Evolutionary conservation across 2,113 vertebrate species (phyloP).

Genomic region (Lophochroa leadbeateri): DNA sequence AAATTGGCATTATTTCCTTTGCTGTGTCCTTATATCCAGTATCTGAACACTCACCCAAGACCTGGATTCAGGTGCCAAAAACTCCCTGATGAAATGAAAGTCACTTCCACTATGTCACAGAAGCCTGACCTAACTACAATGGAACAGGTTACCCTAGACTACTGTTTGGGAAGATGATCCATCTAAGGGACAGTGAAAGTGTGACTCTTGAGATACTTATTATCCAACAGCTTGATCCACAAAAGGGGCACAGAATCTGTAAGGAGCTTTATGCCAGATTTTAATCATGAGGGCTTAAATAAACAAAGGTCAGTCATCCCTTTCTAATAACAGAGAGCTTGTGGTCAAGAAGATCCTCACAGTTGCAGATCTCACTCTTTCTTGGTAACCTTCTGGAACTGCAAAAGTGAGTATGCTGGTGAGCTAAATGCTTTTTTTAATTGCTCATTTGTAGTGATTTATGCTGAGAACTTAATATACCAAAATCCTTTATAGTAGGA

Average conservation of each 20-base stretch:
- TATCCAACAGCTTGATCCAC: not conserved
- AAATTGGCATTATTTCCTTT: constrained; percentile 2
- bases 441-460: not conserved
- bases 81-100: not conserved
- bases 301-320: not conserved
- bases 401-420: not conserved
- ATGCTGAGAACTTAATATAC: not conserved
- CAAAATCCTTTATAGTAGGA: not conserved
- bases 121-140: not conserved
- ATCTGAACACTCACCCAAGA: not conserved
- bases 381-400: not conserved
- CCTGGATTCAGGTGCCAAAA: not conserved
- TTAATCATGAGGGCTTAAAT: not conserved
- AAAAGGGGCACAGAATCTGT: not conserved
- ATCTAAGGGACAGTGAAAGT: not conserved
- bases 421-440: not conserved
- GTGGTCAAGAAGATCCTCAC: not conserved
- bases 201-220: not conserved
- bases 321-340: not conserved
- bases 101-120: not conserved
- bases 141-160: not conserved
- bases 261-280: not conserved
- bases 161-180: not conserved
- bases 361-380: not conserved
- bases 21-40: not conserved